Evolutionary conservation across 2,888 invertebrate species (phyloP).

Genomic region (Eremobia ochroleuca): DNA sequence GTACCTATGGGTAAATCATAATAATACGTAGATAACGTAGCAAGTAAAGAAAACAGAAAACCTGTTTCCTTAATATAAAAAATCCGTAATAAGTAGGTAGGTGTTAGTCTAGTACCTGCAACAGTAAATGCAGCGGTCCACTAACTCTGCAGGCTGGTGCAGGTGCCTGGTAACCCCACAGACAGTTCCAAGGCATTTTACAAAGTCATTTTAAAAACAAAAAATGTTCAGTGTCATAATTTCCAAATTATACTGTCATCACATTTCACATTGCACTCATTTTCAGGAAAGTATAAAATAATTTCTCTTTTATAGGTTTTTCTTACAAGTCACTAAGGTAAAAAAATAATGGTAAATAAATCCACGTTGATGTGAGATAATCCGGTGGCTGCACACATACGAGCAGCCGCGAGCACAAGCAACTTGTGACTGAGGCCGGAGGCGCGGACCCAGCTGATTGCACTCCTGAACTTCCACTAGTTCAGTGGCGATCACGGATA

Average conservation of each 20-base stretch:
- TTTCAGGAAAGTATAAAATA: neutral
- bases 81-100: neutral
- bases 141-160: constrained; percentile 86
- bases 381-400: constrained; percentile 58
- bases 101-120: constrained; percentile 77
- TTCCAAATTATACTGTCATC: constrained; percentile 29
- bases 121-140: constrained; percentile 83
- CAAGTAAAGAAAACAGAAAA: constrained; percentile 1
- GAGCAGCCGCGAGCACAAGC: constrained; percentile 76
- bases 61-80: neutral
- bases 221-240: constrained; percentile 20
- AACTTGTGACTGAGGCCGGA: constrained; percentile 78
- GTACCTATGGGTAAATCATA: neutral
- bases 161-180: constrained; percentile 88
- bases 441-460: constrained; percentile 76
- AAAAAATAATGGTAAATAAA: constrained; percentile 28
- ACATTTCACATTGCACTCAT: constrained; percentile 57
- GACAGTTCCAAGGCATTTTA: constrained; percentile 89
- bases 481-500: constrained; percentile 52
- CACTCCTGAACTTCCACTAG: constrained; percentile 64
- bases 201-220: constrained; percentile 70
- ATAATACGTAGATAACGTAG: neutral
- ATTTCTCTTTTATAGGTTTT: neutral
- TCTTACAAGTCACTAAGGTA: neutral
- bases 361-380: constrained; percentile 32